Evolutionary conservation across 2,888 invertebrate species (phyloP).

Genomic region (Parnassius apollo): DNA sequence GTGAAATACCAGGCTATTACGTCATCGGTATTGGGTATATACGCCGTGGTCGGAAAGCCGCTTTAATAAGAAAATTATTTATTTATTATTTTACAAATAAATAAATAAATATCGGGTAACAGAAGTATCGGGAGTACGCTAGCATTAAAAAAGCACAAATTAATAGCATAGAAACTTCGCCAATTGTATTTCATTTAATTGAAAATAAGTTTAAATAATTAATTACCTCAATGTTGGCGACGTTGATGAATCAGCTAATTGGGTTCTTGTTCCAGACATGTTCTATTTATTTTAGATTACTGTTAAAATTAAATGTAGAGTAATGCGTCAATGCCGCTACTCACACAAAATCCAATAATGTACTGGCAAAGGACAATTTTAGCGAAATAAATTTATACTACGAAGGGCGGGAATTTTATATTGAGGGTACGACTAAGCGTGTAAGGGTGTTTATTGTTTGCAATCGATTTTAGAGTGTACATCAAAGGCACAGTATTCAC

Average conservation of each 20-base stretch:
- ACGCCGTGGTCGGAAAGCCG: too few species aligned
- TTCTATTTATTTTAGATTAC: not conserved
- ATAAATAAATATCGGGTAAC: too few species aligned
- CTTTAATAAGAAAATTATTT: too few species aligned
- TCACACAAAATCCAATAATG: conserved; percentile 33
- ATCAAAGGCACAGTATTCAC: conserved; percentile 36
- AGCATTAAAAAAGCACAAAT: too few species aligned
- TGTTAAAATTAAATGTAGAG: not conserved
- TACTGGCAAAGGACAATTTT: conserved; percentile 44
- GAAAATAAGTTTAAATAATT: too few species aligned
- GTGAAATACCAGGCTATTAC: too few species aligned
- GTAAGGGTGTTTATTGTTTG: conserved; percentile 27
- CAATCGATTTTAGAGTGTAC: conserved; percentile 33
- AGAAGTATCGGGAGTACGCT: too few species aligned
- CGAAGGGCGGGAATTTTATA: conserved; percentile 50
- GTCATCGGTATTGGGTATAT: too few species aligned
- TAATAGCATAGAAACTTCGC: too few species aligned
- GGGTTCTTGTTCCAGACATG: conserved; percentile 78
- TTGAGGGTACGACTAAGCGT: conserved; percentile 32
- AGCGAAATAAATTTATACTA: conserved; percentile 60
- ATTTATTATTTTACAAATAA: too few species aligned
- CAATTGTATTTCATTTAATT: too few species aligned
- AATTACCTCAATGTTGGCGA: conserved; percentile 85
- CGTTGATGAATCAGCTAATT: conserved; percentile 85
- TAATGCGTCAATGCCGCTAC: conserved; percentile 27